Evolutionary conservation across 2,797 vertebrate species (phyloP), one percentile per base, ranked within the genome.

Genomic region (Orientallactaga sibirica): DNA sequence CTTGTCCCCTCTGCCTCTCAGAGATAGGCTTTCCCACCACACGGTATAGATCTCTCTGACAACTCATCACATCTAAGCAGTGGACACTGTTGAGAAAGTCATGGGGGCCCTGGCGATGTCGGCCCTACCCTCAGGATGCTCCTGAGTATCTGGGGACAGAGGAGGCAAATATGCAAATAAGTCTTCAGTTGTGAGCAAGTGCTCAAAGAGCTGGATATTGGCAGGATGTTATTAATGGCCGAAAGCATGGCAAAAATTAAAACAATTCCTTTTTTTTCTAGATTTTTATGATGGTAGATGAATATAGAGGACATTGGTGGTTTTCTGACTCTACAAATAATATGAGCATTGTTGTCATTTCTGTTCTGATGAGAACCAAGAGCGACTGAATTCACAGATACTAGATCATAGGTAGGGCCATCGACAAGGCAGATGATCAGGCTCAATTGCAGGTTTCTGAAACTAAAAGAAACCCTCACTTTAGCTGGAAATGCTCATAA

Each of bases 361-460:
- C 15, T 7, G 1, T 27, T 33, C 64, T 58, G 20, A 37, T 24
- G 41, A 64, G 75, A 74, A 48, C 12, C 61, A 20, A 75, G 81
- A 77, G 15, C 1, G 1, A 86, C 48, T 24, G 37, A 37, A 66
- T 6, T 2, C 22, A 8, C 37, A 80, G 48, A 33, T 41, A 3
- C 5, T 0, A 0, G 55, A 48, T n/a, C 15, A 6, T 3, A 43
- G 25, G 62, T 48, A 48, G 48, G 33, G 27, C 22, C 4, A 24
- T 9, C 48, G 33, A 4, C 68, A 6, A n/a, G n/a, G 48, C 8
- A 27, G 67, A 24, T 25, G 14, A 18, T 20, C 52, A 66, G 33
- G 24, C 27, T 14, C n/a, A 8, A 0, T 10, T 22, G 0, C 27
- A 37, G 27, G n/a, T 62, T 82, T n/a, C 71, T 62, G 22, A 79